These are phyloP conservation scores for Tachina grossa DNA, from an alignment of 2,888 invertebrate genomes.

Conservation along the genomic window DNA sequence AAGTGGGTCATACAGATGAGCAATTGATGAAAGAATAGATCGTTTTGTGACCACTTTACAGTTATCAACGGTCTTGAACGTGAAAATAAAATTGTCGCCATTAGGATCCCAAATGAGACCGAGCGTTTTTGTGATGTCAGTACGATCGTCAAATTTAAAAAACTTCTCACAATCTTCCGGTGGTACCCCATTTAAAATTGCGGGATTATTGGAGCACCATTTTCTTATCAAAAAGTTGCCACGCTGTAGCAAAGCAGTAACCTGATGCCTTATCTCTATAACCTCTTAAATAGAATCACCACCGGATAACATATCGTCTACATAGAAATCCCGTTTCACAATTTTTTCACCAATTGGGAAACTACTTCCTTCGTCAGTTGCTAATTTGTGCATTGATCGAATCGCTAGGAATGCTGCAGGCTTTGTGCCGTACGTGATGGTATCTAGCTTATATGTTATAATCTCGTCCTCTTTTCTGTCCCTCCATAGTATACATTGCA, in stretches of 20 bases:
- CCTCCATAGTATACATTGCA: constrained; percentile 2
- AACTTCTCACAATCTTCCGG: constrained; percentile 6
- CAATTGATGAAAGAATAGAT: constrained; percentile 8
- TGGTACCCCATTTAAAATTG: neutral
- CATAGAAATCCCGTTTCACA: constrained; percentile 22
- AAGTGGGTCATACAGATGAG: constrained; percentile 6
- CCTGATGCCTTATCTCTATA: constrained; percentile 11
- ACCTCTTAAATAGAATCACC: constrained; percentile 29
- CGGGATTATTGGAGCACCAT: constrained; percentile 40
- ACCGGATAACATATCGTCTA: constrained; percentile 31
- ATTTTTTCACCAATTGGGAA: neutral
- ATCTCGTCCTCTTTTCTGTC: neutral
- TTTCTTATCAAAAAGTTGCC: constrained; percentile 32
- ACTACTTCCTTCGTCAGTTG: neutral
- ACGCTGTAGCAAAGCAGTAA: constrained; percentile 4
- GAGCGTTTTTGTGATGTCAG: constrained; percentile 27
- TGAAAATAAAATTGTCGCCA: constrained; percentile 18
- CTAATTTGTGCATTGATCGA: neutral
- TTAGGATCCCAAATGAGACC: too few species aligned
- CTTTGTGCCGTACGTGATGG: too few species aligned
- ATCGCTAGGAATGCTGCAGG: neutral
- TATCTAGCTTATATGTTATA: neutral
- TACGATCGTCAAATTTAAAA: constrained; percentile 39
- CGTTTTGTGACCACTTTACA: neutral
- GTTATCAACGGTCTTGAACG: neutral